Evolutionary conservation across 2,888 invertebrate genomes (phyloP), one percentile per base, ranked within the genome.

Genomic region (Lutraria lutraria): DNA sequence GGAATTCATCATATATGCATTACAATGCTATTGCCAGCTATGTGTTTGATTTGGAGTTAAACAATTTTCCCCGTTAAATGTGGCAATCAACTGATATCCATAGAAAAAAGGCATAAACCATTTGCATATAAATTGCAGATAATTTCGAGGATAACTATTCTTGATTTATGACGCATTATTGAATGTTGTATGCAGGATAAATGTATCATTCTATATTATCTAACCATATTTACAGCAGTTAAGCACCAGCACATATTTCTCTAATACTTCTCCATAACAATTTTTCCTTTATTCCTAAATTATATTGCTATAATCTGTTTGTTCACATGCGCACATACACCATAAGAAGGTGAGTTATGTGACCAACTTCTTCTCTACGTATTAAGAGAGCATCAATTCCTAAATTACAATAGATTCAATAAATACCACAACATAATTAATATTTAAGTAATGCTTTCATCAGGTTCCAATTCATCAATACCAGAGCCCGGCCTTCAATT

Each of bases 91-190:
- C 31, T 76, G 31, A n/a, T 76, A 31, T 25, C 76, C 76, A 76
- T 25, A 76, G 76, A 76, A 34, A 34, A 72, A 76, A 76, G 76
- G 76, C 76, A 76, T 76, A 76, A 76, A 76, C 76, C 29, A 76
- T 76, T 76, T 76, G 76, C 76, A 76, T 76, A 76, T 76, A 76
- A 76, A 76, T 76, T 76, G 76, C 34, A 76, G 76, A 76, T 76
- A 76, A 76, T 76, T 76, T 76, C 25, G 31, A 12, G 12, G 76
- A 76, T 76, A 34, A 76, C 76, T 76, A 76, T 31, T 76, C 34
- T 31, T 76, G 76, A 76, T 76, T 76, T 76, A 76, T 76, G 76
- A 19, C 34, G 15, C 76, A 76, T 76, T 31, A 25, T 76, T 76
- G 34, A 76, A 76, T 76, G 76, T 31, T 34, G 6, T 31, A 76